A percentile compares a stretch with the other conserved stretches of the same genome.
Evolutionary conservation across 2,113 vertebrate genomes (phyloP).

Genomic region (Ciconia maguari): DNA sequence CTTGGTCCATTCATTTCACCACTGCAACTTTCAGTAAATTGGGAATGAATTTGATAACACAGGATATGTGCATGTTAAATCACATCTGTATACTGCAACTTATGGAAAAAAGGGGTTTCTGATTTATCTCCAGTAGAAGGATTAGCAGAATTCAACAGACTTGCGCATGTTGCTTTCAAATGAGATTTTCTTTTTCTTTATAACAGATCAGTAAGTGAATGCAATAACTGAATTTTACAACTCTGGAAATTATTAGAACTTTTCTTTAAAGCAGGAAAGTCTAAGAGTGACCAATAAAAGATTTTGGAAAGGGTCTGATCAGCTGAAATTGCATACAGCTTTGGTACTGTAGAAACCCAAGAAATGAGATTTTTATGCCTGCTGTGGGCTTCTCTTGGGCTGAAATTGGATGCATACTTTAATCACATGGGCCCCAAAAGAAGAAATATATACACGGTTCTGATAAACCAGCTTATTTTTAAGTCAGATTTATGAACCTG

Average conservation of each 20-base stretch:
- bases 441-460: conserved; percentile 24
- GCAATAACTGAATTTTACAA: neutral
- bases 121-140: neutral
- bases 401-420: conserved; percentile 59
- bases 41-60: neutral
- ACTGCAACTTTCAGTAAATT: neutral
- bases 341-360: neutral
- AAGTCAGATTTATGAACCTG: conserved; percentile 34
- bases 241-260: neutral
- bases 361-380: conserved; percentile 57
- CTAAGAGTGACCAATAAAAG: neutral
- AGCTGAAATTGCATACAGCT: neutral
- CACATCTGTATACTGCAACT: neutral
- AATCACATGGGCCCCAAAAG: conserved; percentile 52
- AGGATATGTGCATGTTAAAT: neutral
- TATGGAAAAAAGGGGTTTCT: neutral
- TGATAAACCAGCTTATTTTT: conserved; percentile 68
- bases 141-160: neutral
- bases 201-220: neutral
- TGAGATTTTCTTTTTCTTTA: neutral
- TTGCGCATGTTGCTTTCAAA: neutral
- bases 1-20: neutral
- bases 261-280: neutral
- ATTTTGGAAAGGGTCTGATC: neutral
- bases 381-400: conserved; percentile 20